phyloP scores from a whole-genome alignment of 2,797 vertebrate genomes.

The Syndactyla subalaris region DNA sequence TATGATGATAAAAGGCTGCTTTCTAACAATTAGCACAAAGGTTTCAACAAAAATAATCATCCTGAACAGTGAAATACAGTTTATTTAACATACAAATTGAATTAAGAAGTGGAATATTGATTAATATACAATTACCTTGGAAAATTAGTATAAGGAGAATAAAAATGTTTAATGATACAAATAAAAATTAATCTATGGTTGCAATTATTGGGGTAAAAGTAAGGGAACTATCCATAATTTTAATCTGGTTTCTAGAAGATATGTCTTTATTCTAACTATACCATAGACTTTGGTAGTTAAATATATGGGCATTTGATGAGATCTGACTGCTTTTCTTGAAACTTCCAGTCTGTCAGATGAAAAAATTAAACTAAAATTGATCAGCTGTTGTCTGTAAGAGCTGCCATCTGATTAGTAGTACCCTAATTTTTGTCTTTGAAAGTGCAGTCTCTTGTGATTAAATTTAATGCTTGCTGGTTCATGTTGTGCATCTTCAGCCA shows the following conservation, averaged over 20 bases:
- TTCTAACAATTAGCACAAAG: background rate
- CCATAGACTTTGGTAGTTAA: background rate
- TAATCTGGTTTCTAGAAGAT: background rate
- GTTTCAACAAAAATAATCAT: background rate
- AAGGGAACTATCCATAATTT: background rate
- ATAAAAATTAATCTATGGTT: background rate
- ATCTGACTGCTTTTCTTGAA: background rate
- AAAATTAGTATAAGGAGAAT: background rate
- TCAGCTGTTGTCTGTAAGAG: background rate
- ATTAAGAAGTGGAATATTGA: background rate
- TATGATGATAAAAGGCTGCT: background rate
- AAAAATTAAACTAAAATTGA: background rate
- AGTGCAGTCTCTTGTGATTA: background rate
- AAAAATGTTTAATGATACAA: background rate
- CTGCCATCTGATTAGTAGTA: background rate
- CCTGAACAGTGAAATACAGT: background rate
- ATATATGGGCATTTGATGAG: background rate
- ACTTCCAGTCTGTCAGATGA: background rate
- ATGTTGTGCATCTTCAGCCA: background rate
- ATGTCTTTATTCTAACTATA: background rate
- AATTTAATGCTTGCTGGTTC: background rate
- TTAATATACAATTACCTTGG: slow-evolving; percentile 6
- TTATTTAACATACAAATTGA: slow-evolving; percentile 4
- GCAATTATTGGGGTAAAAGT: background rate
- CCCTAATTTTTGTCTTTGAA: background rate